phyloP scores from a whole-genome alignment of 2,797 vertebrate genomes.

The Aphelocoma californica region DNA sequence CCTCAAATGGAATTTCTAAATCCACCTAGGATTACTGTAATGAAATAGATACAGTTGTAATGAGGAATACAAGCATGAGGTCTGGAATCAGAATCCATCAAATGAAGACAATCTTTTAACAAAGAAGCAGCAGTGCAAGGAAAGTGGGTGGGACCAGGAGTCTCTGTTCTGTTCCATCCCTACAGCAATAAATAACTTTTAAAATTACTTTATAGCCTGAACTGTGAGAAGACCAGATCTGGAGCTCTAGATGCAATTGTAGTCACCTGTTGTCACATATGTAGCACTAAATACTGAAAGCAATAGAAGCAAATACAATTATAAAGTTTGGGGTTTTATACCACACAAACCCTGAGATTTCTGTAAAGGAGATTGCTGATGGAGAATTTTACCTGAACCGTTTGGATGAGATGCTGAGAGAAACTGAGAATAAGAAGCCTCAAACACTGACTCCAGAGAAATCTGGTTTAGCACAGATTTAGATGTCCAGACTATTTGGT shows the following conservation, averaged over 20 bases:
- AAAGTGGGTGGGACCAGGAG: background rate
- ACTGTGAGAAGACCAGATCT: background rate
- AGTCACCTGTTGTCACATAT: background rate
- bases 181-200: background rate
- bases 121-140: background rate
- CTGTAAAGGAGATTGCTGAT: background rate
- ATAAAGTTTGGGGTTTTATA: background rate
- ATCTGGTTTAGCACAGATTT: background rate
- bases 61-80: background rate
- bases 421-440: background rate
- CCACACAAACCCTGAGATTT: background rate
- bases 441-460: background rate
- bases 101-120: background rate
- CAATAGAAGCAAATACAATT: background rate
- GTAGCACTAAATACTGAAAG: background rate
- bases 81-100: background rate
- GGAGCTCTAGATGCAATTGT: background rate
- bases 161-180: background rate
- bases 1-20: conserved; percentile 19
- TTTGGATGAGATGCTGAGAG: background rate
- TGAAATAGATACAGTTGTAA: background rate
- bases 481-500: background rate
- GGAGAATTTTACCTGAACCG: background rate
- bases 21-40: background rate
- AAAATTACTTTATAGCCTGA: background rate